Conservation (phyloP, 1,140 invertebrate species). For the Hydropsyche tenuis region DNA sequence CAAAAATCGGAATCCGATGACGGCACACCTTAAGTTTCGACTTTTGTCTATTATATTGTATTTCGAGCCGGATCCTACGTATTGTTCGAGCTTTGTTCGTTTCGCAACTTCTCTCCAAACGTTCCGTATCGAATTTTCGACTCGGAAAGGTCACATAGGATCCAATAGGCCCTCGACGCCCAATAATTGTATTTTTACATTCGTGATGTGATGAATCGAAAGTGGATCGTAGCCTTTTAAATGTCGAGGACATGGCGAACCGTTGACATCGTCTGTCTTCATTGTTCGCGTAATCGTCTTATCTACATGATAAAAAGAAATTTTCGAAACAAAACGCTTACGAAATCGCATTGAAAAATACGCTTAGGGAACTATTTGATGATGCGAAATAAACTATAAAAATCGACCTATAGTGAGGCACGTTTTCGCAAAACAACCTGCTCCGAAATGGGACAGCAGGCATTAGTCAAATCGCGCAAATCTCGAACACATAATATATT, state of each 20-base stretch:
- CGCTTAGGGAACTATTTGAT: neutral
- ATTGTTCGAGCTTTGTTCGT: too few species aligned
- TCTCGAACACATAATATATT: neutral
- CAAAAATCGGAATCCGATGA: neutral
- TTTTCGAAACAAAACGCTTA: neutral
- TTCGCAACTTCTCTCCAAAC: too few species aligned
- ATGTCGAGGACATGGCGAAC: conserved; percentile 42
- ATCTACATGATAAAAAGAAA: neutral
- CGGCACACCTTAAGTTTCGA: conserved; percentile 1
- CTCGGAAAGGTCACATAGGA: conserved; percentile 22
- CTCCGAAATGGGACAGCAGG: neutral
- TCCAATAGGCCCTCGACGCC: neutral
- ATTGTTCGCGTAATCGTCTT: conserved; percentile 14
- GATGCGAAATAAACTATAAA: neutral
- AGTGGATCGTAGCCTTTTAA: conserved; percentile 39
- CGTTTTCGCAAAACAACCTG: too few species aligned
- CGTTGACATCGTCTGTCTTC: conserved; percentile 40
- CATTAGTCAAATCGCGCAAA: conserved; percentile 11
- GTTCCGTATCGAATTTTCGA: conserved; percentile 8
- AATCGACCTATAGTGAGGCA: too few species aligned
- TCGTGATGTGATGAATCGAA: conserved; percentile 32
- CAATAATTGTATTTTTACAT: conserved; percentile 9
- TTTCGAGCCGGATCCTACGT: conserved; percentile 2
- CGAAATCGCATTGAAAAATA: neutral
- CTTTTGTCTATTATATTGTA: too few species aligned